phyloP scores from a whole-genome alignment of 2,888 invertebrate genomes.

The Calliopum simillimum region DNA sequence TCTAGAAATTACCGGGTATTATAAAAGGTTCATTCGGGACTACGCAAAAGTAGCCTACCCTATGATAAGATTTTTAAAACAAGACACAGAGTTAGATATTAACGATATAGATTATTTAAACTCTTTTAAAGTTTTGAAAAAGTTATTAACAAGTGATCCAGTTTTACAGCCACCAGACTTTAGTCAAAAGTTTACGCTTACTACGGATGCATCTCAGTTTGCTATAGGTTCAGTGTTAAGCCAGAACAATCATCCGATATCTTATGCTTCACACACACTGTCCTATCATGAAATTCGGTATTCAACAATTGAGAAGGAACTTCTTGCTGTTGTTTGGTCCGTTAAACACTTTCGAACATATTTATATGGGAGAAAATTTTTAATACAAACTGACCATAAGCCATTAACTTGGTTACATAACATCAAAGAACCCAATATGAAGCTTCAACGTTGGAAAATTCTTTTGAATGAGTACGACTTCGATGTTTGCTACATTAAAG shows the following conservation, averaged over 20 bases:
- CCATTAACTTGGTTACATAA: constrained; percentile 37
- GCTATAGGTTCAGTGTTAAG: no score
- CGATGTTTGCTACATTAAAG: no score
- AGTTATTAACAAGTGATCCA: constrained; percentile 37
- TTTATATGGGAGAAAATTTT: constrained; percentile 33
- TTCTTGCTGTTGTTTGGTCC: no score
- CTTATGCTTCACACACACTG: no score
- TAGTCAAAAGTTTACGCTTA: constrained; percentile 39
- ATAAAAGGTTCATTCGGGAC: constrained; percentile 42
- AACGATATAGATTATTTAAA: constrained; percentile 30
- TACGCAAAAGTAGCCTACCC: constrained; percentile 40
- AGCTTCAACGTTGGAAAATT: no score
- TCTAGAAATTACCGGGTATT: constrained; percentile 43
- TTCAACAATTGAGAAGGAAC: no score
- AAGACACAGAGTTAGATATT: constrained; percentile 24
- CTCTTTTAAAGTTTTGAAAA: constrained; percentile 35
- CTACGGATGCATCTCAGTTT: constrained; percentile 41
- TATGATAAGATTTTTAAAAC: constrained; percentile 33
- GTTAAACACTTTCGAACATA: no score
- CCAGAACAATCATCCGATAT: no score
- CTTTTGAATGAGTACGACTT: no score
- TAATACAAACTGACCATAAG: constrained; percentile 37
- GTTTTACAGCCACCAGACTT: constrained; percentile 44
- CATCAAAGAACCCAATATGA: no score
- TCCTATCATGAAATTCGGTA: no score